Percentiles rank a stretch among this genome's conserved stretches.
Evolutionary conservation across 1,140 invertebrate genomes (phyloP).

Genomic region (Neodiprion virginianus): DNA sequence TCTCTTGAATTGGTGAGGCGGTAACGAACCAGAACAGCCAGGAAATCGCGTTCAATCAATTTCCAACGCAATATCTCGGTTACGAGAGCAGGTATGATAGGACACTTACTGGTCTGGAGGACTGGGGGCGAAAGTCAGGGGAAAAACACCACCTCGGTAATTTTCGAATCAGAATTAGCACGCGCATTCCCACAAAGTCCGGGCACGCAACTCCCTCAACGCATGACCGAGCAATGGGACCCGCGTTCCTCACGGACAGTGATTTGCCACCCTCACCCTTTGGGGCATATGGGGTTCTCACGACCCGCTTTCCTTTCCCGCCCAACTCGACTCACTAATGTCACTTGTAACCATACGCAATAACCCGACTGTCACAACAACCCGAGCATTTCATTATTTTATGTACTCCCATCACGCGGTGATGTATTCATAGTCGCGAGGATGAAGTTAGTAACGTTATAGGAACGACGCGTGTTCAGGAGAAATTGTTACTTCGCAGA

Average conservation of each 20-base stretch:
- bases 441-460: neutral
- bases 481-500: neutral
- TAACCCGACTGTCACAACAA: slow-evolving; percentile 12
- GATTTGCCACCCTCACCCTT: slow-evolving; percentile 50
- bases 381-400: slow-evolving; percentile 6
- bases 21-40: no score
- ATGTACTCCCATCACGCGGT: neutral
- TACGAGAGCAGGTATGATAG: no score
- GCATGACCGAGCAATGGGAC: slow-evolving; percentile 52
- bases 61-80: no score
- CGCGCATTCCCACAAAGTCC: slow-evolving; percentile 48
- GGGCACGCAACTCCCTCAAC: slow-evolving; percentile 48
- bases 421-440: neutral
- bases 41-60: no score
- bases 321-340: neutral
- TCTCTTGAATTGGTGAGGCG: no score
- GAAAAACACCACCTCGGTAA: no score
- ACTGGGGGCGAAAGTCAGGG: no score
- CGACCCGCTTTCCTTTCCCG: slow-evolving; percentile 33
- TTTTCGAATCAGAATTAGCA: slow-evolving; percentile 42
- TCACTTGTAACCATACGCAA: neutral
- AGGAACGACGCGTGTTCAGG: neutral
- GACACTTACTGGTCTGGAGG: no score
- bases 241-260: slow-evolving; percentile 45
- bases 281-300: slow-evolving; percentile 56